These are phyloP conservation scores for Acronicta aceris DNA, from an alignment of 2,888 invertebrate genomes.

Conservation along the genomic window DNA sequence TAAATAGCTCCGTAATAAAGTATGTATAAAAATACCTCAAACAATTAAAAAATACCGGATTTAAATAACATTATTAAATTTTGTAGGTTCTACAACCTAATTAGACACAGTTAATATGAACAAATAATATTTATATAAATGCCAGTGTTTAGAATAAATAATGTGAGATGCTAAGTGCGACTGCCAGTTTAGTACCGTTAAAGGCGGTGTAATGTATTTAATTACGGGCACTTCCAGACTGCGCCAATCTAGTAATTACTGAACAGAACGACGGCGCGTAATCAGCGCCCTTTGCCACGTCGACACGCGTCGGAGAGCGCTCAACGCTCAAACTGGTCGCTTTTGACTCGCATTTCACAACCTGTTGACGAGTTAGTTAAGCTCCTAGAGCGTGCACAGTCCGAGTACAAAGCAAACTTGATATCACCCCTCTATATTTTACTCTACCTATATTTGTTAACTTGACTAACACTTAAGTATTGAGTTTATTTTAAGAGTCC, in stretches of 20 bases:
- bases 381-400: slow-evolving; percentile 74
- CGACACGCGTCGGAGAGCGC: slow-evolving; percentile 79
- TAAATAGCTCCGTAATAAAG: no score
- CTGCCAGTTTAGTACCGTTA: slow-evolving; percentile 54
- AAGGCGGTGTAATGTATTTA: slow-evolving; percentile 83
- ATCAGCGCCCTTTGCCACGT: slow-evolving; percentile 84
- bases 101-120: no score
- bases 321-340: slow-evolving; percentile 74
- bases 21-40: no score
- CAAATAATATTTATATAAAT: no score
- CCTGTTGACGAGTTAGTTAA: slow-evolving; percentile 86
- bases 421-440: slow-evolving; percentile 23
- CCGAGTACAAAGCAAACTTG: slow-evolving; percentile 72
- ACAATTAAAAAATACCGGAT: no score
- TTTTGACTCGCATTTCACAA: slow-evolving; percentile 84
- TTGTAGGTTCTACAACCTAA: no score
- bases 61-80: no score
- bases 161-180: slow-evolving; percentile 18
- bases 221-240: slow-evolving; percentile 83
- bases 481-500: neutral
- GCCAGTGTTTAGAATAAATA: no score
- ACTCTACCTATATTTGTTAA: slow-evolving; percentile 26
- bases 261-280: slow-evolving; percentile 80
- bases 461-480: neutral
- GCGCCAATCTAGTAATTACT: slow-evolving; percentile 86